phyloP scores from a whole-genome alignment of 1,140 invertebrate species.

The Rhyacophila brunnea region DNA sequence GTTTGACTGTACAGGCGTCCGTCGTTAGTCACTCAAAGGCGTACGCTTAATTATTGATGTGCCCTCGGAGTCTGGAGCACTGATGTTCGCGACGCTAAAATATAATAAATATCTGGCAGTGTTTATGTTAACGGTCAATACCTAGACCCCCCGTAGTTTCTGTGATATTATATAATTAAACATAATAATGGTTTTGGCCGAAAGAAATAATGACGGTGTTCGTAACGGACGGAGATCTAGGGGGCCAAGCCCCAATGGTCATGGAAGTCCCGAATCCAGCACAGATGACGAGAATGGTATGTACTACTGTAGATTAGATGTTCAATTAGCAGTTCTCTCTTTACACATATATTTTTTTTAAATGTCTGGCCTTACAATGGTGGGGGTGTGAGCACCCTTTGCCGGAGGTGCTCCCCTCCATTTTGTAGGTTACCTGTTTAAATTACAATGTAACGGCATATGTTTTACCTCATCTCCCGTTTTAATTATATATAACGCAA shows the following conservation, averaged over 20 bases:
- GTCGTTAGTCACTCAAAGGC: constrained; percentile 7
- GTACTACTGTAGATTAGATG: constrained; percentile 22
- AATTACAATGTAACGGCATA: constrained; percentile 12
- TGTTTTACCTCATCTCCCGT: background rate
- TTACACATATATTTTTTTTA: background rate
- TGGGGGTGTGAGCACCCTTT: constrained; percentile 13
- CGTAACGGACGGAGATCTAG: constrained; percentile 82
- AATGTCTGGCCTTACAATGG: background rate
- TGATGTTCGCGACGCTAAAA: constrained; percentile 11
- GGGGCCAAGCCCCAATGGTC: constrained; percentile 85
- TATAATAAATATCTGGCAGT: background rate
- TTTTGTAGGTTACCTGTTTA: constrained; percentile 19
- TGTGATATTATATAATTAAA: background rate
- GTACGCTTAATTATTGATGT: constrained; percentile 12
- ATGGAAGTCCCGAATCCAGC: constrained; percentile 73
- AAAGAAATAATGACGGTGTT: constrained; percentile 80
- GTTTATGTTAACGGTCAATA: background rate
- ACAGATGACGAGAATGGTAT: constrained; percentile 80
- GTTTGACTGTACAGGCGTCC: constrained; percentile 11
- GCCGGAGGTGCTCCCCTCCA: constrained; percentile 17
- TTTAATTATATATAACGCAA: too few relatives aligned
- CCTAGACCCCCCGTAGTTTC: background rate
- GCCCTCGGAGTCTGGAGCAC: constrained; percentile 15
- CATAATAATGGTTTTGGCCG: constrained; percentile 80
- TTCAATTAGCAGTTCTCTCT: background rate